Evolutionary conservation across 2,113 vertebrate species (phyloP).

Genomic region (Cavia aperea): DNA sequence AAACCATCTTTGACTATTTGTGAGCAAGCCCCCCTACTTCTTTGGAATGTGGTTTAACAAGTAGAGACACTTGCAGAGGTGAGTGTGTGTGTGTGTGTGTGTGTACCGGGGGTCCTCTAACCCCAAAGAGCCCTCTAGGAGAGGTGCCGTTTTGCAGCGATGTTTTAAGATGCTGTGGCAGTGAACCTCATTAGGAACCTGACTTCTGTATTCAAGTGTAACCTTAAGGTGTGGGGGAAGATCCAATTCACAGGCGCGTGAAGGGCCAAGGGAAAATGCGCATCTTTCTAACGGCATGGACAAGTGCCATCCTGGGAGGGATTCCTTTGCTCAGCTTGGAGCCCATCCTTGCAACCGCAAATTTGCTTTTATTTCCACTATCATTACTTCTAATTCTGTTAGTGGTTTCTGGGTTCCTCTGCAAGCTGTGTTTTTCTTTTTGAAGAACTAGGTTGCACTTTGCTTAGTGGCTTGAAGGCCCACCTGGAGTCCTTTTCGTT

Average conservation of each 20-base stretch:
- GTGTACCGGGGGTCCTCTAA: no score
- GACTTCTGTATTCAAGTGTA: background rate
- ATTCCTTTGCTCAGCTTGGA: background rate
- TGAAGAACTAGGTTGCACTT: background rate
- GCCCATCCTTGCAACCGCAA: background rate
- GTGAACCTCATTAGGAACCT: background rate
- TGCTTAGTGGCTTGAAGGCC: background rate
- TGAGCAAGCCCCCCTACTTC: no score
- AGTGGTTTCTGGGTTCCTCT: background rate
- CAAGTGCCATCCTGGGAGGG: background rate
- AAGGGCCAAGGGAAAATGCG: background rate
- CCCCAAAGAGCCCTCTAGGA: no score
- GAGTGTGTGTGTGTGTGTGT: no score
- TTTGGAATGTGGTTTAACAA: no score
- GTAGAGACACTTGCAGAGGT: no score
- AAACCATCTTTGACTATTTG: no score
- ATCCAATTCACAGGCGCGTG: background rate
- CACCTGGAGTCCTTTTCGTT: slow-evolving; percentile 97
- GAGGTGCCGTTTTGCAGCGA: no score
- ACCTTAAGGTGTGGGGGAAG: background rate
- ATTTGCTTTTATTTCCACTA: background rate
- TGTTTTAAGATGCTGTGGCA: background rate
- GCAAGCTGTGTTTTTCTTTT: background rate
- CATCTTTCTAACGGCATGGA: background rate
- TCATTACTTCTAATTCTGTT: background rate